Evolutionary conservation across 2,797 vertebrate genomes (phyloP), one percentile per base, ranked within the genome.

Genomic region (Pseudocheirus occidentalis): DNA sequence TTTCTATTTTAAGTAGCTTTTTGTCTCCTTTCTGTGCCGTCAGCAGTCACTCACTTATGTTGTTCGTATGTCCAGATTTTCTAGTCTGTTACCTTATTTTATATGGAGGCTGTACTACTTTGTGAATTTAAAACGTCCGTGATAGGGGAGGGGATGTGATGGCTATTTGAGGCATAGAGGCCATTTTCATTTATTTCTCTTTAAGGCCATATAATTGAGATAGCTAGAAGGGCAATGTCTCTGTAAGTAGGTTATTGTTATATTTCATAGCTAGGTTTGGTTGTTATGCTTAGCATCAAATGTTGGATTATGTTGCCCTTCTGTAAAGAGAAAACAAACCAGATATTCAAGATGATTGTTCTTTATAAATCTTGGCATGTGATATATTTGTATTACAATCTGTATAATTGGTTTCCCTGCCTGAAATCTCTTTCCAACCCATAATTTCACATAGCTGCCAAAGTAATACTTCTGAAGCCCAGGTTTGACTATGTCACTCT

Each of bases 281-380:
- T 73, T 73, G 66, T 40, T 59, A 59, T 12, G 28, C 29, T 73
- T 73, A 73, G 66, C 66, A 73, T 40, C n/a, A 73, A 2, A 40
- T 73, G n/a, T 73, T 73, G 18, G 34, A 34, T 40, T 73, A 40
- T 16, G 40, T 73, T 73, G 66, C n/a, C n/a, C 16, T 93, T 93
- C 95, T 96, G 94, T 91, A 87, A 81, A 94, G 54, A 93, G 91
- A 95, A 93, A 95, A 58, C 27, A 89, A 95, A 59, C 58, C 11
- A 56, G 40, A 73, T 73, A 73, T 40, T 73, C 16, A 18, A 92
- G 55, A 10, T 5, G 89, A 34, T 90, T 57, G 28, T 90, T 94
- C 54, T 40, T 28, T 90, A n/a, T 73, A 53, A 93, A 55, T 90
- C 92, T 96, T 94, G 94, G 29, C 52, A 89, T 94, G 90, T 92